These are phyloP conservation scores for Mormoops blainvillei DNA, from an alignment of 2,113 vertebrate genomes.

Conservation along the genomic window DNA sequence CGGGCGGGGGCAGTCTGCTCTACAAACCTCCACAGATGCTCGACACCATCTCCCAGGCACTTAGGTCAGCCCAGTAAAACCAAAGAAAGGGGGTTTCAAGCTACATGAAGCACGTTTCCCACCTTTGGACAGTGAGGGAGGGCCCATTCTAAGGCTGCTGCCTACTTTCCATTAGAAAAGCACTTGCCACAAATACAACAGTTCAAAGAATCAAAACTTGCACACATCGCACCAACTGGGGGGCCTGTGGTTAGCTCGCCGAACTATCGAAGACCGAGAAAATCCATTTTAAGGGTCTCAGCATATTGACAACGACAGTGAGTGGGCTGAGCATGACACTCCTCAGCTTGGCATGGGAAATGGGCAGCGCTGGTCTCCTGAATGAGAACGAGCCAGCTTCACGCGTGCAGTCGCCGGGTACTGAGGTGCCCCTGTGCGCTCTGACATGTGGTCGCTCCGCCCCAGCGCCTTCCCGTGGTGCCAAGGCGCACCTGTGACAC, in stretches of 20 bases:
- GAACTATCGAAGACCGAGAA: background rate
- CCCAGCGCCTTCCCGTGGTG: background rate
- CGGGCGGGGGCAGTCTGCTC: background rate
- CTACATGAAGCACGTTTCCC: background rate
- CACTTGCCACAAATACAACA: background rate
- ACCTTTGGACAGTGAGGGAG: background rate
- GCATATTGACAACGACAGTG: background rate
- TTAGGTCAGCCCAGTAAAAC: background rate
- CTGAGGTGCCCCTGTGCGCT: background rate
- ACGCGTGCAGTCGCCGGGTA: background rate
- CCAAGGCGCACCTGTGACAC: background rate
- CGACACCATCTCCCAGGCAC: background rate
- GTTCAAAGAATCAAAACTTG: background rate
- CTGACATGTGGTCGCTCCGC: background rate
- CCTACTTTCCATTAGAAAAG: background rate
- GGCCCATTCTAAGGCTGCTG: background rate
- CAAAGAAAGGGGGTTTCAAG: background rate
- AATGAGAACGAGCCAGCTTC: background rate
- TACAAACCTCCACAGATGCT: background rate
- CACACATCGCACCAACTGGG: background rate
- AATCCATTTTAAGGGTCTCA: background rate
- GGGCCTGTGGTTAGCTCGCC: background rate
- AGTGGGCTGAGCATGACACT: background rate
- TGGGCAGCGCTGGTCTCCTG: background rate
- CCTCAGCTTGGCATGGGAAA: background rate